These are phyloP conservation scores for Mimumesa dahlbomi DNA, from an alignment of 2,888 invertebrate species.

Conservation along the genomic window DNA sequence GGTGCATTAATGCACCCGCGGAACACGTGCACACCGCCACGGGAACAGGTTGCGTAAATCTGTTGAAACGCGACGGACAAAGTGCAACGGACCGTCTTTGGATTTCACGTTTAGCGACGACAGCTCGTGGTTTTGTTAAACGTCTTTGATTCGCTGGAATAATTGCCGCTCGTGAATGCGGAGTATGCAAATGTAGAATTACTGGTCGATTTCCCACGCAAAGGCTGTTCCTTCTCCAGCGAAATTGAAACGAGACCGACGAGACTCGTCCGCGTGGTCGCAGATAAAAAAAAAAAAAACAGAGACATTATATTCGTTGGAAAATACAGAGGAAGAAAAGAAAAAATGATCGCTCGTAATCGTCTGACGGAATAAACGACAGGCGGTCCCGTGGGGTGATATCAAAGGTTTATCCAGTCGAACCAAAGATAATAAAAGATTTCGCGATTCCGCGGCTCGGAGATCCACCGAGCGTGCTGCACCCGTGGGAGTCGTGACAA, in stretches of 20 bases:
- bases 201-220: too few species aligned
- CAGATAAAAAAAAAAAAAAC: too few species aligned
- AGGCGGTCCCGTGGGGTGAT: background rate
- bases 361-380: background rate
- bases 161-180: too few species aligned
- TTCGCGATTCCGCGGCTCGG: background rate
- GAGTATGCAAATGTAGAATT: too few species aligned
- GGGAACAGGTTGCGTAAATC: constrained; percentile 12
- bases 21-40: background rate
- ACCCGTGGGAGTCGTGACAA: constrained; percentile 6
- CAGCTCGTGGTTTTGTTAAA: too few species aligned
- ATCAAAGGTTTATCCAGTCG: constrained; percentile 3
- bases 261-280: too few species aligned
- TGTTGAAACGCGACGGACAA: constrained; percentile 1
- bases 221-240: too few species aligned
- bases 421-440: constrained; percentile 10
- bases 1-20: background rate
- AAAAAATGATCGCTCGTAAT: background rate
- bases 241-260: too few species aligned
- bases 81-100: constrained; percentile 16
- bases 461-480: background rate
- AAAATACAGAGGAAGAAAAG: too few species aligned
- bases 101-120: background rate
- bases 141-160: too few species aligned
- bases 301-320: too few species aligned